Conservation (phyloP, 2,113 vertebrate species). For the Urocynchramus pylzowi region DNA sequence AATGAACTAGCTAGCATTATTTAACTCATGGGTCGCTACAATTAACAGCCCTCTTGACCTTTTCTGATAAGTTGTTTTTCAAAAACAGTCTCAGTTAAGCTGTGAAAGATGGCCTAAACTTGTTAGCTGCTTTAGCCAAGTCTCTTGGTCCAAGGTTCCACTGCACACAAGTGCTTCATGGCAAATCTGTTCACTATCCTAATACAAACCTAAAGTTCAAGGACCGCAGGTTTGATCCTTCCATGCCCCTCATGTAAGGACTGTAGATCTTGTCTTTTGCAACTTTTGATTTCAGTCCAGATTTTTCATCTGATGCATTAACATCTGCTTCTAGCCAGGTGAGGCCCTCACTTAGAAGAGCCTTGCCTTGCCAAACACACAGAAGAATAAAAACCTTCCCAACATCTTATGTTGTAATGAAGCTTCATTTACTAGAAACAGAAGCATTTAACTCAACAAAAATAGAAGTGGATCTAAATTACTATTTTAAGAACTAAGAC, state of each 20-base stretch:
- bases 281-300: background rate
- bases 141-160: too few relatives aligned
- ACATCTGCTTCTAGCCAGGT: too few relatives aligned
- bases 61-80: background rate
- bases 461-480: background rate
- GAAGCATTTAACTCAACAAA: background rate
- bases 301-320: too few relatives aligned
- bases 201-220: accelerated
- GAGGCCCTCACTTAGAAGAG: background rate
- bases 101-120: background rate
- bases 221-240: too few relatives aligned
- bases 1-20: background rate
- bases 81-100: too few relatives aligned
- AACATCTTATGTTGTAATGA: background rate
- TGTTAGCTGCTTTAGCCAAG: background rate
- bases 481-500: background rate
- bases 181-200: background rate
- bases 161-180: accelerated
- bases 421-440: background rate
- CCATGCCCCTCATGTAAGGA: background rate
- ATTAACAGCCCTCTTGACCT: background rate
- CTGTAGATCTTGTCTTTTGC: background rate
- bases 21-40: background rate
- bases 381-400: accelerated
- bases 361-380: background rate